phyloP scores from a whole-genome alignment of 2,113 vertebrate species.

The Ornithorhynchus anatinus region DNA sequence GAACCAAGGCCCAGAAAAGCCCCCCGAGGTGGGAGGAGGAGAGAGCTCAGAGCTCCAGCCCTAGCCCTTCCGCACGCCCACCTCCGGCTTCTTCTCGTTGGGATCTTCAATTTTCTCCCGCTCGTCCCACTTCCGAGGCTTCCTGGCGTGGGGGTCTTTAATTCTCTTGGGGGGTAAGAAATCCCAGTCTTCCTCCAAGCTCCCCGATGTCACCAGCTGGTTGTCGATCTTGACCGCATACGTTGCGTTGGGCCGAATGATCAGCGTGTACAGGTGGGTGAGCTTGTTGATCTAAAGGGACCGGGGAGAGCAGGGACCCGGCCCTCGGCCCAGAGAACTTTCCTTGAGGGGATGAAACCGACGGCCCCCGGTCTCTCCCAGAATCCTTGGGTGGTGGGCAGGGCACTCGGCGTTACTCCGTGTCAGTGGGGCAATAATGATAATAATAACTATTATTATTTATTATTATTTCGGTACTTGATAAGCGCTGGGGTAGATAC shows the following conservation, averaged over 20 bases:
- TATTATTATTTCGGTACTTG: too few species aligned
- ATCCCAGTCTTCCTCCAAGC: constrained; percentile 83
- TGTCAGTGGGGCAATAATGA: too few species aligned
- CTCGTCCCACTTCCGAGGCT: constrained; percentile 86
- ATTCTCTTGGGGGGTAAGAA: constrained; percentile 80
- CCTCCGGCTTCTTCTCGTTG: constrained; percentile 83
- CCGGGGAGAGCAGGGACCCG: background rate
- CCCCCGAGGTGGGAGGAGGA: too few species aligned
- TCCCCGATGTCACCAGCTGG: constrained; percentile 78
- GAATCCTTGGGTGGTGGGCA: too few species aligned
- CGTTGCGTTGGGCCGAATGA: constrained; percentile 81
- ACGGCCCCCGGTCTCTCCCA: too few species aligned
- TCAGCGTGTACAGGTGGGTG: constrained; percentile 81
- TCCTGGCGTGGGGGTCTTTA: constrained; percentile 79
- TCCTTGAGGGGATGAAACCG: background rate
- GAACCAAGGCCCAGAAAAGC: too few species aligned
- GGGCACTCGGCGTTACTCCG: too few species aligned
- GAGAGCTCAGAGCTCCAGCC: too few species aligned
- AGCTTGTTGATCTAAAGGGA: constrained; percentile 79
- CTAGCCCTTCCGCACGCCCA: too few species aligned
- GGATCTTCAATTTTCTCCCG: constrained; percentile 78
- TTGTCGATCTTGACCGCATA: constrained; percentile 90
- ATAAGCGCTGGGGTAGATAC: too few species aligned
- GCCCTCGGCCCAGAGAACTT: background rate
- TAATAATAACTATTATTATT: too few species aligned